Evolutionary conservation across 2,888 invertebrate genomes (phyloP), one percentile per base, ranked within the genome.

Genomic region (Tenthredo amoena): DNA sequence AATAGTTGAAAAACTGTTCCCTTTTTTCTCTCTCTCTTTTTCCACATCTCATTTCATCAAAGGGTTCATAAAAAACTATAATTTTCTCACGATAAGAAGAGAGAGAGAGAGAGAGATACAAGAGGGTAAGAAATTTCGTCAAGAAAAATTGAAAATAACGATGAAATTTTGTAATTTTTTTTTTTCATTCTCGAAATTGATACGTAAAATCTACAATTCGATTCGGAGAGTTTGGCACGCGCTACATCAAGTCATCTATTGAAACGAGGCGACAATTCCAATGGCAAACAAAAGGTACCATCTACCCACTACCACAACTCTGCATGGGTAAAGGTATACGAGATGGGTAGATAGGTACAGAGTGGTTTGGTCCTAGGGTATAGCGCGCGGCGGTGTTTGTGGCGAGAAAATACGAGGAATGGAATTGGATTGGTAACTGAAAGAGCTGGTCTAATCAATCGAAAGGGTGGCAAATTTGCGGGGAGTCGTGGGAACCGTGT

Each of bases 401-500:
- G 81, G 81, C 62, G 81, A 81, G 81, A 81, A 62, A 81, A 81
- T 62, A 81, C 62, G 40, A 81, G 81, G 62, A 62, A 81, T 81
- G 81, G 40, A 81, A 81, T 81, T 81, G 81, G 81, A 81, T 81
- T 81, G 81, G 81, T 81, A 62, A 81, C 58, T 81, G 81, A 40
- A 81, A 81, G 77, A 81, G 81, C 81, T 62, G 62, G 81, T 81
- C 81, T 81, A 81, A 81, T 81, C 81, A 81, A 81, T 81, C 81
- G 62, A 40, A 81, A 81, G 81, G 81, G 81, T 81, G 81, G 81
- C 77, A 77, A 77, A 62, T 40, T 81, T 40, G 55, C 3, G 10
- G 55, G 26, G 37, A 50, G 6, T 31, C 21, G 55, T 47, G 77
- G 55, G 50, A 77, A 26, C 50, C 43, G 31, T 55, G 77, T 34